Conservation (phyloP, 2,113 vertebrate species). For the mouse (Mus musculus) region DNA sequence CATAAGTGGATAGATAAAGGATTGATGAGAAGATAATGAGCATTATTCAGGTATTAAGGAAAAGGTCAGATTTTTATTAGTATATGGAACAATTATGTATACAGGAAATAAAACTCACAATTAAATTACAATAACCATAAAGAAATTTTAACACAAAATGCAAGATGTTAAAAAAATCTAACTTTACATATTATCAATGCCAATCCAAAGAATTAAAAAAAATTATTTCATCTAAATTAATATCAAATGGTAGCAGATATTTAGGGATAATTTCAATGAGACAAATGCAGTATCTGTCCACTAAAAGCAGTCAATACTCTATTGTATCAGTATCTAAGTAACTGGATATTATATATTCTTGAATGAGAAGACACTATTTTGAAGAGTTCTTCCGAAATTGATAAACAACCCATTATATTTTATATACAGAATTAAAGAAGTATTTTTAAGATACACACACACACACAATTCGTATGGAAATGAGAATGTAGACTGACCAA, state of each 20-base stretch:
- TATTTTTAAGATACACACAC: neutral
- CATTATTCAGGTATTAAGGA: neutral
- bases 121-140: neutral
- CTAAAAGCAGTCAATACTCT: neutral
- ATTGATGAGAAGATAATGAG: neutral
- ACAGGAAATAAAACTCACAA: neutral
- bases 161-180: neutral
- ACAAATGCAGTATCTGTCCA: neutral
- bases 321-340: neutral
- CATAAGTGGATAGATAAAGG: neutral
- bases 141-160: neutral
- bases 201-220: neutral
- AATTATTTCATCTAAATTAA: neutral
- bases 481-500: neutral
- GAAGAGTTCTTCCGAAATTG: neutral
- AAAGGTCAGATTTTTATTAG: slow-evolving; percentile 33
- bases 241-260: neutral
- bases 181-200: neutral
- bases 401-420: slow-evolving; percentile 34
- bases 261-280: neutral
- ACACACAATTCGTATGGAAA: neutral
- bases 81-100: neutral
- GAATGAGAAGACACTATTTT: neutral
- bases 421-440: neutral
- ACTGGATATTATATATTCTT: neutral